Evolutionary conservation across 2,797 vertebrate species (phyloP).

Genomic region (Oryzias dopingdopingensis): DNA sequence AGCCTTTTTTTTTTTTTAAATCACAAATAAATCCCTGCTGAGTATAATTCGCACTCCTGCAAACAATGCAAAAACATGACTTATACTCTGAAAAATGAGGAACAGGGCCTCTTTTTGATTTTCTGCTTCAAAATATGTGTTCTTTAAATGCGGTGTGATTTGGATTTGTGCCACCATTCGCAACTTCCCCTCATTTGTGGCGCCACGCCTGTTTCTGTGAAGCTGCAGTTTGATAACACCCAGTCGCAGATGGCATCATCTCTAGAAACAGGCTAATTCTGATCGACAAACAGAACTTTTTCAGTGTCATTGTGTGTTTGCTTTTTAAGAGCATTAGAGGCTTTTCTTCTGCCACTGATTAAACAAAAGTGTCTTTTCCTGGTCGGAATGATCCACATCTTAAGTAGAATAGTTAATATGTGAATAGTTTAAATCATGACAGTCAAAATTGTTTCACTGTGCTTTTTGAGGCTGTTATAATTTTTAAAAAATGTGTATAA

Average conservation of each 20-base stretch:
- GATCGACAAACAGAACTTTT: too few relatives aligned
- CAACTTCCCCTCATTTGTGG: neutral
- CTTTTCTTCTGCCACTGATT: conserved; percentile 35
- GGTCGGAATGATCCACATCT: conserved; percentile 18
- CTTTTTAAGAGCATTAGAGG: conserved; percentile 22
- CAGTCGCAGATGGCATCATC: neutral
- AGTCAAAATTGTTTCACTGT: conserved; percentile 38
- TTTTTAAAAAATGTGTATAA: conserved; percentile 21
- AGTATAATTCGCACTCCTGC: too few relatives aligned
- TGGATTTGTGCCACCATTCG: too few relatives aligned
- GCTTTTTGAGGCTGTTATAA: conserved; percentile 24
- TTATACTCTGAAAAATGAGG: too few relatives aligned
- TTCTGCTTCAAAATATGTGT: too few relatives aligned
- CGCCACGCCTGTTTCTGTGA: neutral
- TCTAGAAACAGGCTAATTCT: neutral
- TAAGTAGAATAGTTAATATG: conserved; percentile 53
- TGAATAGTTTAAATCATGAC: conserved; percentile 51
- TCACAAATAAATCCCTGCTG: too few relatives aligned
- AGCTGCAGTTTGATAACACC: neutral
- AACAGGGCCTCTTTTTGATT: too few relatives aligned
- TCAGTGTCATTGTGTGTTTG: neutral
- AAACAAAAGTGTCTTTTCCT: neutral
- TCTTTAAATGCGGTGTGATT: too few relatives aligned
- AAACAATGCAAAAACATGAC: too few relatives aligned
- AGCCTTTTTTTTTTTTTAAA: too few relatives aligned